phyloP scores from a whole-genome alignment of 2,888 invertebrate genomes.

The Drosophila maculinotata region DNA sequence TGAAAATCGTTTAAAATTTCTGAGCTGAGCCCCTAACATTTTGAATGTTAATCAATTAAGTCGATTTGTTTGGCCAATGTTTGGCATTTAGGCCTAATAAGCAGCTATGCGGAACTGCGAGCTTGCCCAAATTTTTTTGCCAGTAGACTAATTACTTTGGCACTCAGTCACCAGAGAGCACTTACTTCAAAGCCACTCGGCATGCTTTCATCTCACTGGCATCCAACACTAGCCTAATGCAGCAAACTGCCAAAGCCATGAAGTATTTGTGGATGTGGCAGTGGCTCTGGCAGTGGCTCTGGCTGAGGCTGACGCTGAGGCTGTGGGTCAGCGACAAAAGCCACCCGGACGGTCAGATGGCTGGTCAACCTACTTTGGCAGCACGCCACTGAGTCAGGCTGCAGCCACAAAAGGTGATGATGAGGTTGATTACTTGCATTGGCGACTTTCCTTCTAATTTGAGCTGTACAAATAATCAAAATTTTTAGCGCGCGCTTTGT shows the following conservation, averaged over 20 bases:
- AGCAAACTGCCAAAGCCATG: constrained; percentile 29
- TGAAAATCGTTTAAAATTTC: constrained; percentile 49
- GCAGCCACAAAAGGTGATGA: constrained; percentile 74
- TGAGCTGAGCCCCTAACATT: constrained; percentile 25
- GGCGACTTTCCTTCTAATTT: constrained; percentile 80
- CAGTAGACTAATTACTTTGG: constrained; percentile 80
- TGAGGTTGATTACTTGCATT: constrained; percentile 77
- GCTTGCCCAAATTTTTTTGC: constrained; percentile 70
- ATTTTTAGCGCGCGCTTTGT: constrained; percentile 62
- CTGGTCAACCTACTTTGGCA: constrained; percentile 73
- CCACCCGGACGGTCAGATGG: constrained; percentile 49
- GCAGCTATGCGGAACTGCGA: constrained; percentile 76
- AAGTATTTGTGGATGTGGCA: constrained; percentile 42
- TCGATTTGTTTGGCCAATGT: constrained; percentile 52
- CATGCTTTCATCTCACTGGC: constrained; percentile 76
- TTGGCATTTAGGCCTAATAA: constrained; percentile 74
- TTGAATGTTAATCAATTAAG: constrained; percentile 71
- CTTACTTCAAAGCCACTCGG: constrained; percentile 56
- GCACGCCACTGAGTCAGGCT: constrained; percentile 52
- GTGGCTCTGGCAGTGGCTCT: constrained; percentile 36
- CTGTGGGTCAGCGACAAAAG: constrained; percentile 59
- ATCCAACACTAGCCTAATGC: constrained; percentile 59
- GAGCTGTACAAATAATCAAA: constrained; percentile 76
- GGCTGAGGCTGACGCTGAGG: constrained; percentile 53
- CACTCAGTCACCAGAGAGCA: constrained; percentile 70